Conservation (phyloP, 2,797 vertebrate genomes). For the Melanotaenia maccullochi region DNA sequence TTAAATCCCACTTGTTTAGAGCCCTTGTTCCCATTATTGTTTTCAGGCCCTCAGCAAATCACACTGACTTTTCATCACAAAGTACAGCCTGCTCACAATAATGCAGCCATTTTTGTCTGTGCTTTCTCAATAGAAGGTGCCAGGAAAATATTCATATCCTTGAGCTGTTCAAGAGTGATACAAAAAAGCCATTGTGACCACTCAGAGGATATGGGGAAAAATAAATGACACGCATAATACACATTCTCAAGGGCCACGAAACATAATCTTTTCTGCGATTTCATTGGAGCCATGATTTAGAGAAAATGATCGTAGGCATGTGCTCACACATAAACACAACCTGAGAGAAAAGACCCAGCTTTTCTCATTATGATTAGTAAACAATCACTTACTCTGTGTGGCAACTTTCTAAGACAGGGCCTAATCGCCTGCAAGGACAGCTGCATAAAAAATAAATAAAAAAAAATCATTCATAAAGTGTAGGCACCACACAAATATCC, state of each 20-base stretch:
- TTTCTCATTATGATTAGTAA: constrained; percentile 60
- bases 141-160: constrained; percentile 77
- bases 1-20: constrained; percentile 74
- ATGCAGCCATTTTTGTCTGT: constrained; percentile 60
- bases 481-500: constrained; percentile 34
- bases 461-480: constrained; percentile 44
- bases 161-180: constrained; percentile 76
- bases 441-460: constrained; percentile 14
- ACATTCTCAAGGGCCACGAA: constrained; percentile 69
- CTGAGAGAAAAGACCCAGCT: constrained; percentile 36
- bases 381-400: constrained; percentile 48
- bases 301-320: constrained; percentile 51
- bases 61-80: constrained; percentile 63
- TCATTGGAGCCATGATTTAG: constrained; percentile 61
- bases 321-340: constrained; percentile 41
- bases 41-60: constrained; percentile 68
- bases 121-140: constrained; percentile 69
- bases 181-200: constrained; percentile 77
- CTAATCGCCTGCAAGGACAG: constrained; percentile 46
- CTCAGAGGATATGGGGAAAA: constrained; percentile 62
- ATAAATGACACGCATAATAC: constrained; percentile 70
- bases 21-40: constrained; percentile 68
- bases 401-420: constrained; percentile 55
- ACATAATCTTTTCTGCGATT: constrained; percentile 64
- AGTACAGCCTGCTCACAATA: constrained; percentile 70